Conservation (phyloP, 2,797 vertebrate species). For the Thalassophryne amazonica region DNA sequence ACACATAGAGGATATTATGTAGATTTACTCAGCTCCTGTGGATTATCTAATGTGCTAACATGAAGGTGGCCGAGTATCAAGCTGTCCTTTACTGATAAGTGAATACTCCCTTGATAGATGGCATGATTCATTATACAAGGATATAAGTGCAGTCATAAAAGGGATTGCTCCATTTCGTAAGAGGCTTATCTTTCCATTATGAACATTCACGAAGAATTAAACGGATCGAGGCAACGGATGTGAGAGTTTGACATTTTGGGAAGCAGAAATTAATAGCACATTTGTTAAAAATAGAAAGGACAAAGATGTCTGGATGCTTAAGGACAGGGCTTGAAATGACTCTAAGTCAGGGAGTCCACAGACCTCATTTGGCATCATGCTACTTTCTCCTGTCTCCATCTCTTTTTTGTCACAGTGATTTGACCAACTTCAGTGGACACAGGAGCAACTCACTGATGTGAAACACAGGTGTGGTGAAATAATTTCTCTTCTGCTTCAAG, state of each 20-base stretch:
- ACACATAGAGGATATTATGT: too few species aligned
- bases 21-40: too few species aligned
- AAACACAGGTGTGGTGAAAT: neutral
- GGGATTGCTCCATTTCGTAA: slow-evolving; percentile 21
- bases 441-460: neutral
- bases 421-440: neutral
- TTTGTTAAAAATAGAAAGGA: neutral
- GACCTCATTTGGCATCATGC: neutral
- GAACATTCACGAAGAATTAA: slow-evolving; percentile 20
- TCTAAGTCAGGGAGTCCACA: neutral
- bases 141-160: slow-evolving; percentile 34
- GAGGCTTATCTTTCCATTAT: slow-evolving; percentile 33
- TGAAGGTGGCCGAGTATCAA: slow-evolving; percentile 15
- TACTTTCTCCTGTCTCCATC: neutral
- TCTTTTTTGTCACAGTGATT: neutral
- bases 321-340: neutral
- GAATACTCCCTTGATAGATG: slow-evolving; percentile 36
- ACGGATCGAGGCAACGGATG: slow-evolving; percentile 9
- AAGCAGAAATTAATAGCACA: neutral
- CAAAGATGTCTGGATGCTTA: neutral
- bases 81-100: slow-evolving; percentile 43
- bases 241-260: slow-evolving; percentile 6
- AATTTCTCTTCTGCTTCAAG: neutral
- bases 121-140: slow-evolving; percentile 24
- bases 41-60: slow-evolving; percentile 20